Base-by-base conservation (phyloP, 2,797 vertebrate genomes). In the Melanotaenia pygmaea region DNA sequence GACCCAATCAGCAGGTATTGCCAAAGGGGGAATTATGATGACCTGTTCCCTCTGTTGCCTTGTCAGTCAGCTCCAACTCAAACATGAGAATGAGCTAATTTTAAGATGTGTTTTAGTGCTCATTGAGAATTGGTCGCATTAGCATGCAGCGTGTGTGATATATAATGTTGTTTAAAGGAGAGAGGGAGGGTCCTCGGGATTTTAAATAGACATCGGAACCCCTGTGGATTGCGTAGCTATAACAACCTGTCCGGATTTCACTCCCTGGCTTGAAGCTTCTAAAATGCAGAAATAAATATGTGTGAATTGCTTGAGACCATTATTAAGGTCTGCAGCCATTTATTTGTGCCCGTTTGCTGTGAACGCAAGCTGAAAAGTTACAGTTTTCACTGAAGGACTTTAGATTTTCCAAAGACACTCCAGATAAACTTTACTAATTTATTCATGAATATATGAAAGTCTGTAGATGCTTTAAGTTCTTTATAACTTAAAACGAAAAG, bases 161-260 rank as follows among this genome's bases (percentile, higher is more conserved):
- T 96, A 95, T 95, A 94, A 95, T 94, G 94, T 94, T 92, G 94
- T 95, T 94, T 95, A 92, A 92, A 91, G 90, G 83, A 85, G 88
- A 89, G 90, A 90, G 93, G 91, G 94, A 94, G 93, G 93, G 94
- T 93, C 94, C 87, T 91, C 91, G 88, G 93, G 93, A 86, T 94
- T 94, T 96, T 96, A 96, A 95, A 96, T 94, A 95, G 94, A 94
- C 93, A 86, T 90, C 85, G 90, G 94, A 88, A 95, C 95, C 95
- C 96, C 96, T 89, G 95, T 93, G 95, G 96, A 93, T 95, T 91
- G 94, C 93, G 95, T 96, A 95, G 95, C 95, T 96, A 96, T 96
- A 96, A 96, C 96, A 96, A 96, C 96, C 95, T 96, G 94, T 94
- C 94, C 95, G 94, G 95, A 96, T 96, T 95, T 95, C 95, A 94